Percentiles rank a stretch among this genome's conserved stretches.
Evolutionary conservation across 1,140 invertebrate species (phyloP).

Genomic region (Oscheius sp.): DNA sequence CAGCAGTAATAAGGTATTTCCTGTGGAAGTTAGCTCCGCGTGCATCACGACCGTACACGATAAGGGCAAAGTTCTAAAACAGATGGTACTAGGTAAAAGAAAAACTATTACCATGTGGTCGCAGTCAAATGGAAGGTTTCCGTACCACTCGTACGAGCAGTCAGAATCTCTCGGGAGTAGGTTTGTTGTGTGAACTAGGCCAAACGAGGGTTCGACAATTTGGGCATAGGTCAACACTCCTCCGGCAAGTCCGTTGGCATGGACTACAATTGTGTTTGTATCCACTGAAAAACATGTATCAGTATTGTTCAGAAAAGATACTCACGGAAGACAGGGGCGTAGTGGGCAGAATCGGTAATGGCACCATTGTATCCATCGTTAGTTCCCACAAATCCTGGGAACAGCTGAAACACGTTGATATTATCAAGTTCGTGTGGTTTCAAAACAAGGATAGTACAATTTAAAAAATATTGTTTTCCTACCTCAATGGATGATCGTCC

Average conservation of each 20-base stretch:
- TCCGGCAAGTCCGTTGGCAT: slow-evolving; percentile 13
- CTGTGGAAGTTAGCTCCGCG: slow-evolving; percentile 28
- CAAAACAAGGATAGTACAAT: neutral
- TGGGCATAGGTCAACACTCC: slow-evolving; percentile 21
- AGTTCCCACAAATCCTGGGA: slow-evolving; percentile 29
- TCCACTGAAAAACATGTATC: slow-evolving; percentile 24
- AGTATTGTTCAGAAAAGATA: neutral
- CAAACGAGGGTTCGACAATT: neutral
- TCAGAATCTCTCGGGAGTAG: slow-evolving; percentile 11
- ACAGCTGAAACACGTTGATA: slow-evolving; percentile 8
- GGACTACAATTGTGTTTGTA: slow-evolving; percentile 21
- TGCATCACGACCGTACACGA: slow-evolving; percentile 26
- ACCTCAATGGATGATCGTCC: slow-evolving; percentile 33
- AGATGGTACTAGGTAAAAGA: neutral
- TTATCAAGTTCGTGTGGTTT: neutral
- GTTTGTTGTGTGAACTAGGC: slow-evolving; percentile 24
- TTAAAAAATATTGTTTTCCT: neutral
- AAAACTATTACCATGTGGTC: slow-evolving; percentile 4
- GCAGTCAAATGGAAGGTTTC: neutral
- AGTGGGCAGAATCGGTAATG: slow-evolving; percentile 23
- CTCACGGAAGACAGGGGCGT: slow-evolving; percentile 27
- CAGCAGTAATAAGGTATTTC: slow-evolving; percentile 22
- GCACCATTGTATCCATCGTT: slow-evolving; percentile 31
- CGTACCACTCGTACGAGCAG: slow-evolving; percentile 27
- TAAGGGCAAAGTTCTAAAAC: slow-evolving; percentile 9